Conservation (phyloP, 2,113 vertebrate species). For the Notothenia coriiceps region DNA sequence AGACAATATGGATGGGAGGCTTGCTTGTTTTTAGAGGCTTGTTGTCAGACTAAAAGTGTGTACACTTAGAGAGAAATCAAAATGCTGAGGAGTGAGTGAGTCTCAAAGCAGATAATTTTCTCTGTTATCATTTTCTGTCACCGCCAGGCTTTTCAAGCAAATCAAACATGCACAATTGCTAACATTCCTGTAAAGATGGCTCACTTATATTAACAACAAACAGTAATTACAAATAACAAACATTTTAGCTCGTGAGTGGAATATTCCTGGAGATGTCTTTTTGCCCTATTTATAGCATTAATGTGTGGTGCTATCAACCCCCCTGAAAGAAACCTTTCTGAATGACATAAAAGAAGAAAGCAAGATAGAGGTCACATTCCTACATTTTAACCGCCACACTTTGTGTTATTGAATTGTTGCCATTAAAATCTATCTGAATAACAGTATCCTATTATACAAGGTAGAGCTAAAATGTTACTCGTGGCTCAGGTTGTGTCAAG, state of each 20-base stretch:
- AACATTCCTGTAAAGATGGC: constrained; percentile 6
- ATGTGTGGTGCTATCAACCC: constrained; percentile 51
- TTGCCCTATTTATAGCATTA: constrained; percentile 60
- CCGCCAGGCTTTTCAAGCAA: not conserved
- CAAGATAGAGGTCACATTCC: constrained; percentile 50
- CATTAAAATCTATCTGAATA: constrained; percentile 57
- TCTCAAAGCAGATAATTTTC: constrained; percentile 3
- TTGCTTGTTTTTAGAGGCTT: constrained; percentile 22
- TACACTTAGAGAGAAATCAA: constrained; percentile 22
- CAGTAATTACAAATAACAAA: constrained; percentile 32
- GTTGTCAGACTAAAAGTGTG: constrained; percentile 18
- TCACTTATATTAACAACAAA: constrained; percentile 18
- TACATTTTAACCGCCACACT: constrained; percentile 10
- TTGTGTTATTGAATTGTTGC: constrained; percentile 46
- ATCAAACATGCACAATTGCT: constrained; percentile 23
- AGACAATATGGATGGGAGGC: constrained; percentile 37
- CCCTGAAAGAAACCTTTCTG: constrained; percentile 45
- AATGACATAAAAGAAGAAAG: constrained; percentile 55
- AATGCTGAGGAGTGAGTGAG: constrained; percentile 15
- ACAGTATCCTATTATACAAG: constrained; percentile 45
- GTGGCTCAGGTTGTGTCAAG: constrained; percentile 49
- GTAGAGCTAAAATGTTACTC: constrained; percentile 34
- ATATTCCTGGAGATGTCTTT: constrained; percentile 67
- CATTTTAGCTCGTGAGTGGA: constrained; percentile 16
- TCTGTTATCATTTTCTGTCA: constrained; percentile 7